A percentile compares a stretch with the other conserved stretches of the same genome.
phyloP scores from a whole-genome alignment of 1,140 invertebrate species.

The Calliphora vicina region DNA sequence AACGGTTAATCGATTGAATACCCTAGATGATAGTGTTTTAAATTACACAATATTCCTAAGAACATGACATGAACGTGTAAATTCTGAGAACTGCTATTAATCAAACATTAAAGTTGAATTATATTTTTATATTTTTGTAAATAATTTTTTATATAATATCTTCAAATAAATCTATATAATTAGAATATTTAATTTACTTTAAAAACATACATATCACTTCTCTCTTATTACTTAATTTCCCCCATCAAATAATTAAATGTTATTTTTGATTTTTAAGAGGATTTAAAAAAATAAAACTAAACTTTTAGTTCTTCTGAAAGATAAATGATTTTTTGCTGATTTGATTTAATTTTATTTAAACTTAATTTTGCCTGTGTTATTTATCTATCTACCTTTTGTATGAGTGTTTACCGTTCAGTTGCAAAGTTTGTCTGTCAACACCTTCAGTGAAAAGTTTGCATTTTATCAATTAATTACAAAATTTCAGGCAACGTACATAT shows the following conservation, averaged over 20 bases:
- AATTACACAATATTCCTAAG: too few relatives aligned
- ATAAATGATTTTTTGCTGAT: background rate
- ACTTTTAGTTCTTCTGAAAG: background rate
- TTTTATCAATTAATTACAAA: conserved; percentile 7
- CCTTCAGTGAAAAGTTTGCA: background rate
- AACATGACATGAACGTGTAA: too few relatives aligned
- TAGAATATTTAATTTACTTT: too few relatives aligned
- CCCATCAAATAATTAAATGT: background rate
- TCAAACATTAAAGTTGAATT: too few relatives aligned
- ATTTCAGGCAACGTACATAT: background rate
- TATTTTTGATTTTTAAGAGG: background rate
- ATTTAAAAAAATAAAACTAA: background rate
- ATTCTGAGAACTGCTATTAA: too few relatives aligned
- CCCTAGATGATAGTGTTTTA: too few relatives aligned
- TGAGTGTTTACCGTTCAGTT: background rate
- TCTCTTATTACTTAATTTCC: background rate
- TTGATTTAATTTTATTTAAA: background rate
- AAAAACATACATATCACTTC: background rate
- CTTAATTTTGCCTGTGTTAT: background rate
- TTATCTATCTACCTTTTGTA: background rate
- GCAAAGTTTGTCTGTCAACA: background rate
- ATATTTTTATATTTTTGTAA: too few relatives aligned
- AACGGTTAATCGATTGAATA: too few relatives aligned
- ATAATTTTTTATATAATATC: too few relatives aligned
- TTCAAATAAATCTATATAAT: too few relatives aligned